Evolutionary conservation across 1,140 invertebrate species (phyloP), one percentile per base, ranked within the genome.

Genomic region (Saccostrea echinata): DNA sequence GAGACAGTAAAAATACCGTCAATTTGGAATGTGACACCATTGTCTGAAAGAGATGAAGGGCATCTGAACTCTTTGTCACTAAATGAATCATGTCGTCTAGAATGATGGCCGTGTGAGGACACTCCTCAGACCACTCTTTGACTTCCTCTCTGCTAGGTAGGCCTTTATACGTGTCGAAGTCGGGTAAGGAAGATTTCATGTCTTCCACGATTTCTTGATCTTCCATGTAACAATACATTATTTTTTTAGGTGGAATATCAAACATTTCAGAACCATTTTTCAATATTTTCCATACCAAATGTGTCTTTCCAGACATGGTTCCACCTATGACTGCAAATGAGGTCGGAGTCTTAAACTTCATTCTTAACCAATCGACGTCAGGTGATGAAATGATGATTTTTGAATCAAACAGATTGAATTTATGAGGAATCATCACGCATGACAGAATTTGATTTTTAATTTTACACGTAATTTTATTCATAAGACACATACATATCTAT

Each of bases 21-120:
- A 87, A 3, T 6, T 57, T 35, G 33, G 12, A 71, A 43, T 87
- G 86, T 9, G 64, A 71, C 21, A 57, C 30, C 53, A 57, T 83
- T 12, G 33, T 57, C 53, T n/a, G 52, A 71, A 84, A 84, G 6
- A 88, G 30, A 21, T 55, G 57, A 18, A 64, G 27, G 27, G 81
- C 55, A 35, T 88, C 86, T 27, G 51, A n/a, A 52, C 57, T 76
- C n/a, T 35, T 84, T 9, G 53, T 57, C 13, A 82, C 76, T 51
- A 71, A 52, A 55, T 18, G 18, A 52, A 88, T 88, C 81, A 87
- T n/a, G 57, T 87, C 80, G 57, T 87, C 86, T 13, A 87, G 81
- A 30, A 87, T 55, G 16, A 84, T 52, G 8, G 83, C 12, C 3
- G 57, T 57, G 35, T 85, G 84, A 21, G 52, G 51, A 13, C 13